phyloP scores from a whole-genome alignment of 2,113 vertebrate genomes.

The Phainopepla nitens region DNA sequence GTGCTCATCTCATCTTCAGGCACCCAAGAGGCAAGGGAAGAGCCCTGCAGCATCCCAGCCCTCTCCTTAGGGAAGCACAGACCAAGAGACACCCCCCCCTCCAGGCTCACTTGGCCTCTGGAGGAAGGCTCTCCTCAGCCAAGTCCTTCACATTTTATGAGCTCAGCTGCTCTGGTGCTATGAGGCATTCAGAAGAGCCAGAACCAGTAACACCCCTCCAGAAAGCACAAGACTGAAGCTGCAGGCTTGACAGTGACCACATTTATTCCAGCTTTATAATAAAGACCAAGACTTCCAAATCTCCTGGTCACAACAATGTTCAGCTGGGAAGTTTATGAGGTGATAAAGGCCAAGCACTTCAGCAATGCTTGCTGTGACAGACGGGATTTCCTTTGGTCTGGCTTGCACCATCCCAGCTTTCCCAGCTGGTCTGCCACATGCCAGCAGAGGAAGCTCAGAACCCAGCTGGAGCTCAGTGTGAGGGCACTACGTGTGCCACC shows the following conservation, averaged over 20 bases:
- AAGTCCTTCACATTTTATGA: neutral
- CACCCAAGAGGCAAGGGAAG: neutral
- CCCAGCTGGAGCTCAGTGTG: neutral
- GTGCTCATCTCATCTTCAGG: neutral
- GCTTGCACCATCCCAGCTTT: neutral
- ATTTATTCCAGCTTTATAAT: neutral
- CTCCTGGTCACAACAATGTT: rapidly evolving
- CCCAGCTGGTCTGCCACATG: neutral
- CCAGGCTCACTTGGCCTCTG: rapidly evolving
- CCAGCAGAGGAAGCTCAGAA: neutral
- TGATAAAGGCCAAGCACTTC: neutral
- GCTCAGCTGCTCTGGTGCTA: neutral
- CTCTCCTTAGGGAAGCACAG: neutral
- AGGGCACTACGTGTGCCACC: neutral
- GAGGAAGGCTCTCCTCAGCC: neutral
- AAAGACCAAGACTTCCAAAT: neutral
- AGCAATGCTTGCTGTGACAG: rapidly evolving
- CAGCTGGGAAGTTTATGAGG: neutral
- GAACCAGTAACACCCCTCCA: neutral
- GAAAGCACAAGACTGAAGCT: neutral
- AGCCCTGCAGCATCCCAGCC: neutral
- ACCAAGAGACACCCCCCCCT: neutral
- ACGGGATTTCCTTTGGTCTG: neutral
- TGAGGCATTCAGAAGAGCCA: neutral
- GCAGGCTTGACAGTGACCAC: neutral